phyloP scores from a whole-genome alignment of 2,888 invertebrate species.

The Aproaerema taeniolella region DNA sequence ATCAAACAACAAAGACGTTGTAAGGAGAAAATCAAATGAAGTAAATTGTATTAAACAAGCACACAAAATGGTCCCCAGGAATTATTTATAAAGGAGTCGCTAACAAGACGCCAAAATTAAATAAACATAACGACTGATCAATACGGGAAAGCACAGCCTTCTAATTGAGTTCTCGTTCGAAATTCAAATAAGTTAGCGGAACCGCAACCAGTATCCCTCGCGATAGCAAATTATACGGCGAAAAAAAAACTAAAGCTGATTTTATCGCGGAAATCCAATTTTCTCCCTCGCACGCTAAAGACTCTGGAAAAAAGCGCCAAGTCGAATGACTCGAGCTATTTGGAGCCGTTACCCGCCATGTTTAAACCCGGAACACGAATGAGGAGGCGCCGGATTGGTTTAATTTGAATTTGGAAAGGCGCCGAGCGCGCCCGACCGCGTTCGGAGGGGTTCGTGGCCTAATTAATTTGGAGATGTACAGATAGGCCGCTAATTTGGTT shows the following conservation, averaged over 20 bases:
- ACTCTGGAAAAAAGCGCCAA: constrained; percentile 74
- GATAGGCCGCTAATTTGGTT: constrained; percentile 72
- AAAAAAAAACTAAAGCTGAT: constrained; percentile 70
- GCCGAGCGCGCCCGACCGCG: constrained; percentile 50
- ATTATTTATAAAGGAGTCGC: constrained; percentile 1
- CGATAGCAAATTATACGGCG: constrained; percentile 63
- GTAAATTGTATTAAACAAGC: too few relatives aligned
- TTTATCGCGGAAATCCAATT: constrained; percentile 77
- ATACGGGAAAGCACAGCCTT: constrained; percentile 21
- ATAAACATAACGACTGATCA: constrained; percentile 15
- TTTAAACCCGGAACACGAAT: constrained; percentile 73
- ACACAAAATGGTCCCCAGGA: too few relatives aligned
- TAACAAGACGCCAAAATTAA: constrained; percentile 11
- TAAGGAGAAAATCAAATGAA: too few relatives aligned
- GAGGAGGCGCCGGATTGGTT: constrained; percentile 77
- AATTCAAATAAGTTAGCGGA: constrained; percentile 56
- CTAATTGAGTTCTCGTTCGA: constrained; percentile 65
- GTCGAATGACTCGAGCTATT: constrained; percentile 73
- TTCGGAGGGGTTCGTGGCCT: constrained; percentile 49
- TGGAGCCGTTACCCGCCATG: constrained; percentile 70
- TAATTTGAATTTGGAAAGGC: constrained; percentile 75
- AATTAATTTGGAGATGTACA: constrained; percentile 74
- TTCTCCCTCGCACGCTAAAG: constrained; percentile 76
- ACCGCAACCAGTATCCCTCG: constrained; percentile 50
- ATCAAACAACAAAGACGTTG: too few relatives aligned